Conservation (phyloP, 2,797 vertebrate genomes). For the Lerista edwardsae region DNA sequence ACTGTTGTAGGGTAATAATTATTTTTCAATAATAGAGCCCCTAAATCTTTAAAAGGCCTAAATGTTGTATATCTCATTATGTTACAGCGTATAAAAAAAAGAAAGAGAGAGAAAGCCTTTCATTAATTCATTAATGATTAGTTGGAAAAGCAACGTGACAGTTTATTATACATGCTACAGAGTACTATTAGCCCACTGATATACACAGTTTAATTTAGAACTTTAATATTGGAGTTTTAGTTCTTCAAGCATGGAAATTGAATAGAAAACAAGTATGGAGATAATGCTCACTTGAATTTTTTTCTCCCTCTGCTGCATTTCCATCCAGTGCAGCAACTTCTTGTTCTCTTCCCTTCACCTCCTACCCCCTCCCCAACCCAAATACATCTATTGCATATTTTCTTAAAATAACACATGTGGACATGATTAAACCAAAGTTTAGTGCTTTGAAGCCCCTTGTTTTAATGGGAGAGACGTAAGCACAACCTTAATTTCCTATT, state of each 20-base stretch:
- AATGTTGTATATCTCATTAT: constrained; percentile 70
- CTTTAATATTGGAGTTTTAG: constrained; percentile 65
- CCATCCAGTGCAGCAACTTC: neutral
- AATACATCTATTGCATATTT: constrained; percentile 5
- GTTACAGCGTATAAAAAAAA: constrained; percentile 57
- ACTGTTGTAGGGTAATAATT: constrained; percentile 71
- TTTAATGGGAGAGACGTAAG: neutral
- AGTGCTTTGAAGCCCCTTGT: neutral
- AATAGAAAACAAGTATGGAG: constrained; percentile 63
- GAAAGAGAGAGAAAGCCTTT: constrained; percentile 58
- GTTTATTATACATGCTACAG: constrained; percentile 65
- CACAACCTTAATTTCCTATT: neutral
- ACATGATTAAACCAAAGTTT: neutral
- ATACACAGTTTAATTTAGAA: constrained; percentile 71
- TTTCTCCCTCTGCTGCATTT: constrained; percentile 29
- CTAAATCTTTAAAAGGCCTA: constrained; percentile 72
- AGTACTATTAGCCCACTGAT: constrained; percentile 62
- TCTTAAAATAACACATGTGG: neutral
- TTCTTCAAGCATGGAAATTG: constrained; percentile 66
- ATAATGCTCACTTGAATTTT: constrained; percentile 54
- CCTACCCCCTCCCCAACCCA: constrained; percentile 20
- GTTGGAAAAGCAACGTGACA: constrained; percentile 67
- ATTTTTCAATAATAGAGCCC: constrained; percentile 72
- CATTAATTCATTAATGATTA: constrained; percentile 70
- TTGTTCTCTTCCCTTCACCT: neutral